Evolutionary conservation across 2,113 vertebrate genomes (phyloP).

Genomic region (Neolamprologus devosi): DNA sequence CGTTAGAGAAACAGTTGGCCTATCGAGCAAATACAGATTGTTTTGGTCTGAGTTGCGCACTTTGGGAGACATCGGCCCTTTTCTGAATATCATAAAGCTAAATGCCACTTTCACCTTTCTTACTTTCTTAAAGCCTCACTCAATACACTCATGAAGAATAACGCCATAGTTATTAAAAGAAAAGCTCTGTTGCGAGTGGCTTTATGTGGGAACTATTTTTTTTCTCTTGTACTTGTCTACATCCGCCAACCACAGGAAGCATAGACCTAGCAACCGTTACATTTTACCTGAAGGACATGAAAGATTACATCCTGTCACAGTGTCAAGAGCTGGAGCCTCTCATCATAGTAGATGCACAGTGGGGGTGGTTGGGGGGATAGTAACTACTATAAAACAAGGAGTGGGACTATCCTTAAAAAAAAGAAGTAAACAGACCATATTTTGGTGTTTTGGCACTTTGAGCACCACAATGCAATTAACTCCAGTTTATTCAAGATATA

Average conservation of each 20-base stretch:
- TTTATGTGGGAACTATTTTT: background rate
- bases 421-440: background rate
- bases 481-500: background rate
- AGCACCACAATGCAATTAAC: background rate
- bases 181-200: background rate
- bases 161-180: background rate
- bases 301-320: background rate
- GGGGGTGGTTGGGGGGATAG: fast-evolving
- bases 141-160: background rate
- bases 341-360: background rate
- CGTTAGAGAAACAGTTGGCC: background rate
- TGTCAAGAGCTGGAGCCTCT: background rate
- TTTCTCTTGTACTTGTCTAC: background rate
- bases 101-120: background rate
- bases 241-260: background rate
- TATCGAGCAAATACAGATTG: background rate
- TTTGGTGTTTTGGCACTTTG: background rate
- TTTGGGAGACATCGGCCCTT: background rate
- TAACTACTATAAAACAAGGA: background rate
- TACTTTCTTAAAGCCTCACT: background rate
- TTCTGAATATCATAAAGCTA: background rate
- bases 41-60: background rate
- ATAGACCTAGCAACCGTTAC: background rate
- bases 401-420: background rate
- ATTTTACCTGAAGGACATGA: background rate